Evolutionary conservation across 2,797 vertebrate genomes (phyloP).

Genomic region (Pseudopleuronectes americanus): DNA sequence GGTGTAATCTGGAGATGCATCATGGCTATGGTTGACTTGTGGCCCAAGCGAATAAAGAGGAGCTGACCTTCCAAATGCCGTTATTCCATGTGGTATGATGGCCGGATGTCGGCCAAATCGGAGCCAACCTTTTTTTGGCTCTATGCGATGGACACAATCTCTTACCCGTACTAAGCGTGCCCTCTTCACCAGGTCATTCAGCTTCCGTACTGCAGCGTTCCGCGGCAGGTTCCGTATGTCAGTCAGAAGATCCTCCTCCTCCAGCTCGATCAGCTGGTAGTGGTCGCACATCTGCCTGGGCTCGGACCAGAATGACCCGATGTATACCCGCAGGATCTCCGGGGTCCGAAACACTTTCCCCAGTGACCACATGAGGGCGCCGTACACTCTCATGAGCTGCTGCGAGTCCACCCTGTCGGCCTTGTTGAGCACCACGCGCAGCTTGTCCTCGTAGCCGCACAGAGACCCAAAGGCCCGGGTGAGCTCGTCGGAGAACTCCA

Average conservation of each 20-base stretch:
- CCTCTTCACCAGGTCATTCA: constrained; percentile 92
- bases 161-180: constrained; percentile 90
- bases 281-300: constrained; percentile 87
- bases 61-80: too few relatives aligned
- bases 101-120: too few relatives aligned
- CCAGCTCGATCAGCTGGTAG: constrained; percentile 88
- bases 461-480: constrained; percentile 90
- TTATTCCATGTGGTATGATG: too few relatives aligned
- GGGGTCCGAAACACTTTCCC: constrained; percentile 93
- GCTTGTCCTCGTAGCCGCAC: constrained; percentile 92
- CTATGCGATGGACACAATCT: not conserved
- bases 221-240: constrained; percentile 92
- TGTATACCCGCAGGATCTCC: constrained; percentile 91
- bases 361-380: constrained; percentile 94
- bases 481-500: constrained; percentile 95
- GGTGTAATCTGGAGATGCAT: too few relatives aligned
- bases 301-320: constrained; percentile 93
- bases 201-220: constrained; percentile 88
- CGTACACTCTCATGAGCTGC: constrained; percentile 93
- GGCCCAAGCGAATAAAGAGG: too few relatives aligned
- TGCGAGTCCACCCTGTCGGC: constrained; percentile 92
- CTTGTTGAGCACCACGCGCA: constrained; percentile 94
- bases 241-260: constrained; percentile 90
- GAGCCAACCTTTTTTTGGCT: too few relatives aligned
- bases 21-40: too few relatives aligned